These are phyloP conservation scores for Xestobium rufovillosum DNA, from an alignment of 2,888 invertebrate species.

Conservation along the genomic window DNA sequence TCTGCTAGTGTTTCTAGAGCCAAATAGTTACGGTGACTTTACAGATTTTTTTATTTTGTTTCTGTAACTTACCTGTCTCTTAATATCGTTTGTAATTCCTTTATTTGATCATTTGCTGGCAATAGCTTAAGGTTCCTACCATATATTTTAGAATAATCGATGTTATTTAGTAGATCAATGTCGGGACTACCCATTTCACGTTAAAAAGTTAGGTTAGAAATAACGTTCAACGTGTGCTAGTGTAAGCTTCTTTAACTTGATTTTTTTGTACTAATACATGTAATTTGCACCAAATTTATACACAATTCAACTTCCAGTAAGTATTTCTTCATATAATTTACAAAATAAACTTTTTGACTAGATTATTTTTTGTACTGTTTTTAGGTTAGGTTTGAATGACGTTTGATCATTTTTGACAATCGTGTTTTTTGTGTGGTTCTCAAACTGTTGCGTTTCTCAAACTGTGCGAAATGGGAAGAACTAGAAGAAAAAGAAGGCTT, in stretches of 20 bases:
- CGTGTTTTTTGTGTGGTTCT: too few species aligned
- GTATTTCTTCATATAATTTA: too few species aligned
- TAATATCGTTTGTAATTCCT: conserved; percentile 78
- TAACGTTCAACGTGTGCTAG: background rate
- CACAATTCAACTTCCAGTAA: too few species aligned
- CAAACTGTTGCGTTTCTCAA: too few species aligned
- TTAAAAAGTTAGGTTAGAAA: background rate
- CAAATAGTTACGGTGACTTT: conserved; percentile 19
- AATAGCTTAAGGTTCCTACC: conserved; percentile 64
- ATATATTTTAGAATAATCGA: conserved; percentile 45
- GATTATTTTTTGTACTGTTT: too few species aligned
- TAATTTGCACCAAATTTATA: too few species aligned
- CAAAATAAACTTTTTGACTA: too few species aligned
- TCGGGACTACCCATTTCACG: conserved; percentile 41
- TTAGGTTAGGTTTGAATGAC: too few species aligned
- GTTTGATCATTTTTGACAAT: too few species aligned
- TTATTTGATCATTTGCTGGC: conserved; percentile 69
- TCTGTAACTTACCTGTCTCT: conserved; percentile 69
- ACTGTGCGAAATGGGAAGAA: conserved; percentile 57
- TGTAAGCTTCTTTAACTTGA: too few species aligned
- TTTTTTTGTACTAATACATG: too few species aligned
- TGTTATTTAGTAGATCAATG: conserved; percentile 31
- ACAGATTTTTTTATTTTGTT: background rate
- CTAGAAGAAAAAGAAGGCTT: conserved; percentile 37
- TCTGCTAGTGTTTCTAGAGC: conserved; percentile 75